phyloP scores from a whole-genome alignment of 1,140 invertebrate species.

The Leguminivora glycinivorella region DNA sequence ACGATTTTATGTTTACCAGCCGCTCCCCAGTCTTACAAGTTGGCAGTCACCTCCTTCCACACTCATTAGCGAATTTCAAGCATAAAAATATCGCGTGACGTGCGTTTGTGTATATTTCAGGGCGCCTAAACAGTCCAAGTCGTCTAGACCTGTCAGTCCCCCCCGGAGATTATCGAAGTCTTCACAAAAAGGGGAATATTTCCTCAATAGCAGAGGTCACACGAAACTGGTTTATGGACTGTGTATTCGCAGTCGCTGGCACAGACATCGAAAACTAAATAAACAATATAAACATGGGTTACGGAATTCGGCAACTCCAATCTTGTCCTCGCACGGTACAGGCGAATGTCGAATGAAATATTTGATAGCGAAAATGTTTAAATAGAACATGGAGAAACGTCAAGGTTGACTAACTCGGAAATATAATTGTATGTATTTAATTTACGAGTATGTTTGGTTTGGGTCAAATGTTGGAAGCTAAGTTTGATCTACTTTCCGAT shows the following conservation, averaged over 20 bases:
- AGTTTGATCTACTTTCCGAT: too few relatives aligned
- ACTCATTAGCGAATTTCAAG: constrained; percentile 25
- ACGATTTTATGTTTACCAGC: constrained; percentile 15
- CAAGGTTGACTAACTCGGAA: not conserved
- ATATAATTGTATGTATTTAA: too few relatives aligned
- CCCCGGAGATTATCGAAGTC: not conserved
- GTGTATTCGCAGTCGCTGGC: constrained; percentile 26
- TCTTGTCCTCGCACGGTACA: constrained; percentile 15
- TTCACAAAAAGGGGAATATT: constrained; percentile 18
- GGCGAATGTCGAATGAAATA: constrained; percentile 12
- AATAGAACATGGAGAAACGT: not conserved
- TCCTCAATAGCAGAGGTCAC: not conserved
- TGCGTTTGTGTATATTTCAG: constrained; percentile 23
- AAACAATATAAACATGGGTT: constrained; percentile 18
- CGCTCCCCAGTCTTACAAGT: constrained; percentile 3
- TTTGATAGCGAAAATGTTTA: constrained; percentile 3
- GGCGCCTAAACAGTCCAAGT: constrained; percentile 3
- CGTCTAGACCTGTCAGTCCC: not conserved
- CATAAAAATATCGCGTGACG: constrained; percentile 24
- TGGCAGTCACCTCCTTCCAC: constrained; percentile 16
- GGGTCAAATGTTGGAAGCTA: too few relatives aligned
- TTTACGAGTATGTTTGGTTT: too few relatives aligned
- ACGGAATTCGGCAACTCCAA: constrained; percentile 14
- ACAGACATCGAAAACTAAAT: constrained; percentile 29
- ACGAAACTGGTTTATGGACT: not conserved